These are phyloP conservation scores for Mus spretus DNA, from an alignment of 2,797 vertebrate genomes.

Conservation along the genomic window DNA sequence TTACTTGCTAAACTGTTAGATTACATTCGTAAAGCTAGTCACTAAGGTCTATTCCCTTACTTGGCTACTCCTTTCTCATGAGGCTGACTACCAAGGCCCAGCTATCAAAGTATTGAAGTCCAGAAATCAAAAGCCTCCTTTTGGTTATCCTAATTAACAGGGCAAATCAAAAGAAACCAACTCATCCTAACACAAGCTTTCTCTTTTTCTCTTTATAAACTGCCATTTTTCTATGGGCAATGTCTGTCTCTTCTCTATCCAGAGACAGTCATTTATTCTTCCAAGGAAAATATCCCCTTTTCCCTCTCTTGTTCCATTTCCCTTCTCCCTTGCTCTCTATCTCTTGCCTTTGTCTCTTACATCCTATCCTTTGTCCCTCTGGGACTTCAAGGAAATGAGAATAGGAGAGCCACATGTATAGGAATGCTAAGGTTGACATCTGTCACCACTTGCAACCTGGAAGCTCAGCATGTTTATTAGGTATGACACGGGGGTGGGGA, in stretches of 20 bases:
- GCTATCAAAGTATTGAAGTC: background rate
- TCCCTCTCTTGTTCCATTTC: background rate
- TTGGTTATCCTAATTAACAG: background rate
- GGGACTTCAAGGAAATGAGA: background rate
- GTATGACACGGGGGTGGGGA: background rate
- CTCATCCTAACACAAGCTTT: background rate
- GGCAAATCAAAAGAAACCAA: background rate
- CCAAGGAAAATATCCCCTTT: background rate
- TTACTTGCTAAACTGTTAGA: background rate
- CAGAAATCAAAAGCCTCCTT: background rate
- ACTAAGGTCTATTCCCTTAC: background rate
- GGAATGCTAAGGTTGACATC: background rate
- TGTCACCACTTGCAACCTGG: background rate
- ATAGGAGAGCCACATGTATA: background rate
- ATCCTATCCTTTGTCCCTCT: background rate
- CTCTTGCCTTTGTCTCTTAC: background rate
- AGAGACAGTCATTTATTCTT: background rate
- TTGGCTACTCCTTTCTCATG: background rate
- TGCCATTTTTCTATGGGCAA: background rate
- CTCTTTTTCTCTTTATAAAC: background rate
- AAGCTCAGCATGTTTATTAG: background rate
- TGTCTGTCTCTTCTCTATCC: background rate
- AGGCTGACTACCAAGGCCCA: background rate
- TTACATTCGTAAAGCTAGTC: background rate
- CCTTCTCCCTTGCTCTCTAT: background rate